A percentile compares a stretch with the other conserved stretches of the same genome.
Conservation (phyloP, 2,888 invertebrate genomes). For the Lithosia quadra region DNA sequence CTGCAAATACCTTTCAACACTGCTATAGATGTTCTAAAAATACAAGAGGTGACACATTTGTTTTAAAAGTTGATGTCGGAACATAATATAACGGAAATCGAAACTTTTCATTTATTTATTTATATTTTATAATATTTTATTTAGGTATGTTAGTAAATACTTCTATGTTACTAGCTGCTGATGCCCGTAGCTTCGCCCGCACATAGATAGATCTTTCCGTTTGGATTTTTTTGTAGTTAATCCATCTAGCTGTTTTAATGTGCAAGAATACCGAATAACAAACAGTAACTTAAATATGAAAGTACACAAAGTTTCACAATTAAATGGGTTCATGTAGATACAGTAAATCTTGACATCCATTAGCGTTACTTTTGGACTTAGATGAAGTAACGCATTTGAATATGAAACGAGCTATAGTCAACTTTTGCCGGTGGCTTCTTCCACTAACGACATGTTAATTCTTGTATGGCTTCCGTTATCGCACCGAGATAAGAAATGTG, state of each 20-base stretch:
- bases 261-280: not conserved
- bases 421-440: not conserved
- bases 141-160: too few relatives aligned
- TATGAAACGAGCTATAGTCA: not conserved
- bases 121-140: too few relatives aligned
- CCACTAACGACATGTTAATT: conserved; percentile 2
- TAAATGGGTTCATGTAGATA: not conserved
- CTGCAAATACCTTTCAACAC: conserved; percentile 52
- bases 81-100: not conserved
- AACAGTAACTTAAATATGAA: too few relatives aligned
- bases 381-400: not conserved
- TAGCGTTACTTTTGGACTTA: not conserved
- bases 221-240: too few relatives aligned
- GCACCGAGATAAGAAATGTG: not conserved
- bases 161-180: too few relatives aligned
- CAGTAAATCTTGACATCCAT: not conserved
- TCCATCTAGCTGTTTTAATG: too few relatives aligned
- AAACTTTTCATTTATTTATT: too few relatives aligned
- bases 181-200: too few relatives aligned
- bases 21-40: conserved; percentile 42
- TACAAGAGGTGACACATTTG: conserved; percentile 10
- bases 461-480: not conserved
- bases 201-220: too few relatives aligned
- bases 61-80: not conserved
- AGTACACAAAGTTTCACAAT: not conserved